Conservation (phyloP, 2,113 vertebrate species). For the Hypocryptadius cinnamomeus region DNA sequence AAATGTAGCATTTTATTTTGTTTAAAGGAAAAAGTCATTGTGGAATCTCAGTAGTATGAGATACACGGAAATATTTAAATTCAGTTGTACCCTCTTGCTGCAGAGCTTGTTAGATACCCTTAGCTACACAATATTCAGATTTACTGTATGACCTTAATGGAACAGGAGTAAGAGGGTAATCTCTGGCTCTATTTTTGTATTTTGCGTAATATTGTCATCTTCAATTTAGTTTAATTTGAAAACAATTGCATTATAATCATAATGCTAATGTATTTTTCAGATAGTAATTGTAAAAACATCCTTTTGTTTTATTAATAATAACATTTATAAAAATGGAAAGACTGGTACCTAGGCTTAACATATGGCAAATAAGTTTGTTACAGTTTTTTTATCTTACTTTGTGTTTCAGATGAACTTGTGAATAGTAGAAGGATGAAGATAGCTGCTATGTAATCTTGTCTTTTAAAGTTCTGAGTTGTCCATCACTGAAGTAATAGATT, state of each 20-base stretch:
- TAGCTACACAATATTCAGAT: not conserved
- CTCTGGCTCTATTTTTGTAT: not conserved
- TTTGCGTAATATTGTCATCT: not conserved
- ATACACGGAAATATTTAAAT: not conserved
- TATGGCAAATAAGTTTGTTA: not conserved
- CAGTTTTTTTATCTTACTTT: not conserved
- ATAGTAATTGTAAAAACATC: not conserved
- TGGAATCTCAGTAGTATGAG: not conserved
- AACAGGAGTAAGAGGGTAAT: not conserved
- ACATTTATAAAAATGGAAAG: not conserved
- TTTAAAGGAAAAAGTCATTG: not conserved
- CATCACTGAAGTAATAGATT: not conserved
- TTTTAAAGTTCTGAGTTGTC: not conserved
- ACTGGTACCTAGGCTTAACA: not conserved
- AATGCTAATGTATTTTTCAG: not conserved
- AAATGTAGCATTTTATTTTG: not conserved
- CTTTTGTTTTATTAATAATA: not conserved
- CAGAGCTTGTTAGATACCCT: not conserved
- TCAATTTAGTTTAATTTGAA: not conserved
- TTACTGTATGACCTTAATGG: not conserved
- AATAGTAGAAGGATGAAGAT: not conserved
- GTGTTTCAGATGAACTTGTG: not conserved
- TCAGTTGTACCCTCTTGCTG: not conserved
- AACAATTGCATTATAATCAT: not conserved
- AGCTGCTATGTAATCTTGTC: not conserved